Conservation (phyloP, 1,140 invertebrate genomes). For the Physella acuta region DNA sequence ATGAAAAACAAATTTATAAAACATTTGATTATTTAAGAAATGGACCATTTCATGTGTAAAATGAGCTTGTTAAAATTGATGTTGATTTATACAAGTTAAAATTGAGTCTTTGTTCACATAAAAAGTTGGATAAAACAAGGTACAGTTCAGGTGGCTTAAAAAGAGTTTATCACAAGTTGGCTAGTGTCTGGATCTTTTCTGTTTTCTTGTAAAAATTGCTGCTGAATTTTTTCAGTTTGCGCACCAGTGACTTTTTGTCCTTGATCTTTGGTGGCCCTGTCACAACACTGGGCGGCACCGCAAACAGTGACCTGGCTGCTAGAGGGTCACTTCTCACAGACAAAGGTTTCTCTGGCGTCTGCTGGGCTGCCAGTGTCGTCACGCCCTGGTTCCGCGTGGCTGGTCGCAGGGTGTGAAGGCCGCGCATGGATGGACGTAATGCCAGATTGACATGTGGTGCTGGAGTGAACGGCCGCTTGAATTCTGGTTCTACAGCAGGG, state of each 20-base stretch:
- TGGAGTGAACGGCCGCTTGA: slow-evolving; percentile 43
- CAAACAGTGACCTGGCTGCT: slow-evolving; percentile 5
- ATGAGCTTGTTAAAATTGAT: too few species aligned
- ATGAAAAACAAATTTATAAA: too few species aligned
- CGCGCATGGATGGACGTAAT: slow-evolving; percentile 30
- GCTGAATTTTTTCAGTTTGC: slow-evolving; percentile 49
- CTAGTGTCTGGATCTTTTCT: slow-evolving; percentile 44
- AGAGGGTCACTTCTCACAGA: slow-evolving; percentile 33
- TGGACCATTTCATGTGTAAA: too few species aligned
- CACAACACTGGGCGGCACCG: not conserved
- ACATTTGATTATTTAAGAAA: too few species aligned
- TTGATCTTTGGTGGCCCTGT: slow-evolving; percentile 38
- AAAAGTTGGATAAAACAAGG: too few species aligned
- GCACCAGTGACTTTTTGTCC: slow-evolving; percentile 49
- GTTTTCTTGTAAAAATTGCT: slow-evolving; percentile 42
- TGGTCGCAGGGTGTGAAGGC: not conserved
- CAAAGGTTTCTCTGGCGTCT: slow-evolving; percentile 19
- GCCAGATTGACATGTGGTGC: slow-evolving; percentile 32
- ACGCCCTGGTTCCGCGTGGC: not conserved
- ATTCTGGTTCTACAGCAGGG: slow-evolving; percentile 26
- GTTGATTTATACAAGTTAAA: too few species aligned
- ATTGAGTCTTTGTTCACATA: too few species aligned
- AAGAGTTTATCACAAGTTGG: slow-evolving; percentile 40
- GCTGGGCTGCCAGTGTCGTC: slow-evolving; percentile 16
- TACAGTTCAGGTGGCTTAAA: too few species aligned